Conservation (phyloP, 2,888 invertebrate genomes). For the Tipula vernalis region DNA sequence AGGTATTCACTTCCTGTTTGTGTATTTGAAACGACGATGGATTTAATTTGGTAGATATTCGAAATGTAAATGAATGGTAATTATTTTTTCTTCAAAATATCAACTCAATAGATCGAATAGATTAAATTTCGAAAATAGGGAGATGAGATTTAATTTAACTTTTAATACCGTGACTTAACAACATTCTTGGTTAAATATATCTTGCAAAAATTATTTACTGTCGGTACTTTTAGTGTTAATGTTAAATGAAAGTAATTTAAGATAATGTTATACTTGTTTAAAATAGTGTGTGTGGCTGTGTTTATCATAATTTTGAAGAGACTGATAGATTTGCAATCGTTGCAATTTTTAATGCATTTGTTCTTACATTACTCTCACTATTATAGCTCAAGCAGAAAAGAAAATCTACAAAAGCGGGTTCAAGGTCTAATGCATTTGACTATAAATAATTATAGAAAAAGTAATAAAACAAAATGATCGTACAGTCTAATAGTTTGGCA, state of each 20-base stretch:
- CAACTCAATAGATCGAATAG: neutral
- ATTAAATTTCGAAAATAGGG: neutral
- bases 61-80: neutral
- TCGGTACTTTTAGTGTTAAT: neutral
- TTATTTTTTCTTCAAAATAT: neutral
- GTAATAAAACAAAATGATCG: neutral
- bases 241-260: neutral
- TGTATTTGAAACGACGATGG: neutral
- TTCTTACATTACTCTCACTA: neutral
- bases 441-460: conserved; percentile 6
- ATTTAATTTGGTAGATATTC: neutral
- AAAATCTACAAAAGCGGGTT: conserved; percentile 6
- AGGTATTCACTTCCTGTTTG: neutral
- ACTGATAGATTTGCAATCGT: neutral
- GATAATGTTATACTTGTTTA: neutral
- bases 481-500: neutral
- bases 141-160: neutral
- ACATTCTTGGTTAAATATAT: neutral
- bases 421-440: conserved; percentile 9
- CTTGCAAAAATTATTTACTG: neutral
- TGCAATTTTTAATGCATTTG: neutral
- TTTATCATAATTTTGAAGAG: neutral
- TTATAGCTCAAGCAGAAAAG: neutral
- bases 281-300: too few relatives aligned
- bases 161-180: neutral